These are phyloP conservation scores for Latrodectus elegans DNA, from an alignment of 2,888 invertebrate species.

Conservation along the genomic window DNA sequence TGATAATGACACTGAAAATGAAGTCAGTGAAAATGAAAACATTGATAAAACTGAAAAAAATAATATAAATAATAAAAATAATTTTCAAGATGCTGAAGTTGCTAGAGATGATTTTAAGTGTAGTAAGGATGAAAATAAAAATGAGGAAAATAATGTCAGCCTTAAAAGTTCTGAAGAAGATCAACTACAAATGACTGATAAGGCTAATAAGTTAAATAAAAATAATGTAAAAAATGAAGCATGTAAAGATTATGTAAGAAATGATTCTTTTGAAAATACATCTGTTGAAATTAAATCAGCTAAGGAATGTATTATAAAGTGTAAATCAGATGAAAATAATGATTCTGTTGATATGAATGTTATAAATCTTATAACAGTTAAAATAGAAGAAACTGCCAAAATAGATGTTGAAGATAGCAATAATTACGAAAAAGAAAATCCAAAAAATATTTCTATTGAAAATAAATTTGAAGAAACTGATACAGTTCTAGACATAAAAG, in stretches of 20 bases:
- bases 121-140: background rate
- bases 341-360: no score
- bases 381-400: no score
- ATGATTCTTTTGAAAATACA: background rate
- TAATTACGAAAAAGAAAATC: no score
- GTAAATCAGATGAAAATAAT: background rate
- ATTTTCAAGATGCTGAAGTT: background rate
- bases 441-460: no score
- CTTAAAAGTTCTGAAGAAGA: no score
- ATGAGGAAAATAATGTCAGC: background rate
- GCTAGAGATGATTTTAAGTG: background rate
- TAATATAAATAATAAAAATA: background rate
- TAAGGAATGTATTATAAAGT: background rate
- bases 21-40: background rate
- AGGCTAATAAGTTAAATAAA: background rate
- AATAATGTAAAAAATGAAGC: background rate
- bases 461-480: no score
- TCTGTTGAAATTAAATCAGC: background rate
- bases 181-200: no score
- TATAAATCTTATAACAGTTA: background rate
- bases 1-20: background rate
- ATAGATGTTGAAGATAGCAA: no score
- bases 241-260: background rate
- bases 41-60: background rate
- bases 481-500: no score